Evolutionary conservation across 92 coral and sea anemone species (phyloP).

Genomic region (Chrysogorgia sp.): DNA sequence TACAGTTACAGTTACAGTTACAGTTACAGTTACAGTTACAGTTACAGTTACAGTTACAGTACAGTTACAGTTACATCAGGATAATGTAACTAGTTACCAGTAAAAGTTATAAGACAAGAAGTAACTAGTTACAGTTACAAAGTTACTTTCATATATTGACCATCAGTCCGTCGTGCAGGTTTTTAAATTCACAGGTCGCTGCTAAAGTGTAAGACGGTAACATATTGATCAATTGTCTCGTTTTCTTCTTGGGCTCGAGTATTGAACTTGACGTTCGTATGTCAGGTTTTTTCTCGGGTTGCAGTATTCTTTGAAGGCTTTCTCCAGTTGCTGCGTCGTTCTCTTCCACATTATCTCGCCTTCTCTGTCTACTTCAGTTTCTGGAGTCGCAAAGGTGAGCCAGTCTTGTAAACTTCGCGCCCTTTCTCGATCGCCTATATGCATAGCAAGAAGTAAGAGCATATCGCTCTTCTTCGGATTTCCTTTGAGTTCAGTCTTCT

Average conservation of each 20-base stretch:
- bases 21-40: too few relatives aligned
- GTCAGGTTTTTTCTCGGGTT: conserved; percentile 61
- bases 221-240: conserved; percentile 61
- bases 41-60: too few relatives aligned
- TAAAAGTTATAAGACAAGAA: too few relatives aligned
- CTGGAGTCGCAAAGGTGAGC: conserved; percentile 52
- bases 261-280: conserved; percentile 52
- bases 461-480: too few relatives aligned
- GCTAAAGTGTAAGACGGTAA: conserved; percentile 50
- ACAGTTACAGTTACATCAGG: too few relatives aligned
- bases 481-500: conserved; percentile 55
- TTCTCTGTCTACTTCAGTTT: conserved; percentile 35
- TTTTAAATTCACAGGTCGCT: conserved; percentile 50
- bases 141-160: too few relatives aligned
- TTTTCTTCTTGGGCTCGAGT: conserved; percentile 48
- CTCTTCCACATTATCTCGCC: conserved; percentile 27
- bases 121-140: too few relatives aligned
- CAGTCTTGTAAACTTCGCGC: conserved; percentile 51
- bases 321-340: conserved; percentile 27
- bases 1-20: too few relatives aligned
- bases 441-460: conserved; percentile 61
- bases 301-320: conserved; percentile 37
- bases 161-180: conserved; percentile 54
- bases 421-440: conserved; percentile 54
- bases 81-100: too few relatives aligned